Base-by-base conservation (phyloP, 1,140 invertebrate genomes). In the Bombus waltoni region DNA sequence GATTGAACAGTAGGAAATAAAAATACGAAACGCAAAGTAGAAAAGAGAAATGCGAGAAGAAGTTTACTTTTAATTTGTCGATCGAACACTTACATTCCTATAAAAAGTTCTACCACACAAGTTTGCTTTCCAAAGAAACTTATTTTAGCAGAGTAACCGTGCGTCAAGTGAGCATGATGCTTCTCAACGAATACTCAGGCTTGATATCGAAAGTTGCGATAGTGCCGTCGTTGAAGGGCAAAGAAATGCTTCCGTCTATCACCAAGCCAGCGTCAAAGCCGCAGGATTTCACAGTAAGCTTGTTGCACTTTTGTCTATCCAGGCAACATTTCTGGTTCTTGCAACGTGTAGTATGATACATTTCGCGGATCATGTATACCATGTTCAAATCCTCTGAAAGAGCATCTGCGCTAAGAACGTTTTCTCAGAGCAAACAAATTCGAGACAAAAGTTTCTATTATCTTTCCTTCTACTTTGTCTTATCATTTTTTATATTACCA, bases 191-290 rank as follows among this genome's bases (percentile, higher is more conserved):
- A 38, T 81, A 72, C 25, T 91, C 87, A 6, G 89, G 87, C 15
- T 47, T 82, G n/a, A 91, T 84, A 3, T 87, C 87, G 25, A 91
- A 91, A 10, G 68, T 40, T 35, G 90, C 88, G 38, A 47, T 70
- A 15, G 71, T 73, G 15, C 90, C 90, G 2, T 91, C 87, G 62
- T 91, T 91, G n/a, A 91, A 91, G 22, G 90, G 90, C 35, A 91
- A 47, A 38, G 87, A 89, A 3, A 89, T 35, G 28, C 70, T 53
- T 47, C 89, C 74, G 18, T 91, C 90, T 32, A 91, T 53, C 40
- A 91, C 18, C 8, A 91, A 32, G 10, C 81, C 85, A 22, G 89
- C 87, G 10, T 91, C 82, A 28, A 85, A 91, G 4, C 90, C 87
- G 13, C 5, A n/a, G 3, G 90, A 91, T 25, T 47, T 87, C 15